phyloP scores from a whole-genome alignment of 2,888 invertebrate genomes.

The Myopa tessellatipennis region DNA sequence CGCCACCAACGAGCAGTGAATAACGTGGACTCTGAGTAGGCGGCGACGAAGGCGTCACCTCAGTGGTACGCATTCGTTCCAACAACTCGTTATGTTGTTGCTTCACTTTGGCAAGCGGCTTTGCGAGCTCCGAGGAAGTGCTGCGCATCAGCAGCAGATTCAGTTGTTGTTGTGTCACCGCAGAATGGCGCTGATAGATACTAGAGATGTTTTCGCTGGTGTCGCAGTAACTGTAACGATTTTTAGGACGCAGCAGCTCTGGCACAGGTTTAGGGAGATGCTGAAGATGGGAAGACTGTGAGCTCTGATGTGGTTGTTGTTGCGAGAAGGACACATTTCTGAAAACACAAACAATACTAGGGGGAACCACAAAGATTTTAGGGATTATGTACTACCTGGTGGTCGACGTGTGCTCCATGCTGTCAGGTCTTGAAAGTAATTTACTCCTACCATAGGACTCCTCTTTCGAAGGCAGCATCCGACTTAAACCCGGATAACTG shows the following conservation, averaged over 20 bases:
- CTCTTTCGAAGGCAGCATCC: conserved; percentile 41
- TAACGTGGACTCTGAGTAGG: conserved; percentile 67
- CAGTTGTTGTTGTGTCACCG: conserved; percentile 39
- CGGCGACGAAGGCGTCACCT: conserved; percentile 66
- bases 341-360: background rate
- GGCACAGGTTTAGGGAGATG: conserved; percentile 50
- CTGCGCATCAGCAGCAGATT: conserved; percentile 54
- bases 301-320: conserved; percentile 36
- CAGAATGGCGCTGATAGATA: conserved; percentile 33
- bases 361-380: background rate
- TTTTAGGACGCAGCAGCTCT: conserved; percentile 55
- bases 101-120: conserved; percentile 46
- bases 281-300: conserved; percentile 18
- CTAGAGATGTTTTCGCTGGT: conserved; percentile 43
- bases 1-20: conserved; percentile 66
- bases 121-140: conserved; percentile 56
- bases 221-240: conserved; percentile 60
- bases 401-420: background rate
- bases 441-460: conserved; percentile 27
- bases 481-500: conserved; percentile 65
- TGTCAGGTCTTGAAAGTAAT: background rate
- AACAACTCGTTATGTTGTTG: conserved; percentile 49
- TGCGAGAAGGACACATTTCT: conserved; percentile 49
- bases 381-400: background rate
- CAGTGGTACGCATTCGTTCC: conserved; percentile 60